Evolutionary conservation across 2,797 vertebrate genomes (phyloP), one percentile per base, ranked within the genome.

Genomic region (Tapirus indicus): DNA sequence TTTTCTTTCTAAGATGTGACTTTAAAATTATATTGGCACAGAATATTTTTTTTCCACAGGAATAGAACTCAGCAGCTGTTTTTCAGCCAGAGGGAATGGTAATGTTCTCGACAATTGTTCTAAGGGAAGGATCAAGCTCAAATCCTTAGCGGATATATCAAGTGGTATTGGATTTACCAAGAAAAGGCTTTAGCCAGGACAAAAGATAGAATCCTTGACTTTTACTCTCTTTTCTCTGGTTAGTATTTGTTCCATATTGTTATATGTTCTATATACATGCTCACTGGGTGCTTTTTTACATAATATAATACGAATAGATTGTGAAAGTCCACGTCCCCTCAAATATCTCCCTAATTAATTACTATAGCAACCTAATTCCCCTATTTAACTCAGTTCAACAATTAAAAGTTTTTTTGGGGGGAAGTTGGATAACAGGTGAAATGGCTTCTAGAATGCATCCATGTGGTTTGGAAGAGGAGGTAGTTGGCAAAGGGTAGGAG

Each of bases 1-100:
- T 84, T 95, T 92, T 83, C n/a, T 68, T 75, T 92, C 8, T 77
- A 93, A 90, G 66, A 88, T 62, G 41, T n/a, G 38, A 74, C 72
- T 92, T 95, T 25, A 69, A 79, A 88, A 47, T 96, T 38, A 80
- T 66, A 47, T 75, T 92, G 52, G 14, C 8, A 52, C 44, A 85
- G 38, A 88, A 79, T 56, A 79, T 47, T 80, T 52, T 54, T 60
- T 35, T 27, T 16, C 29, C n/a, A 29, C 7, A 68, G 35, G 58
- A 92, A 32, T 32, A 88, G 66, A 88, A 78, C 35, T 79, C 84
- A 47, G 29, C 68, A 68, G 78, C 16, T 91, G 68, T 62, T 88
- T 95, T 60, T 74, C 20, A 88, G 75, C 56, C 32, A 52, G 29
- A 91, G 18, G 56, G 35, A 86, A 80, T 21, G 17, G 14, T 88